Conservation (phyloP, 2,113 vertebrate genomes). For the Ameiurus melas region DNA sequence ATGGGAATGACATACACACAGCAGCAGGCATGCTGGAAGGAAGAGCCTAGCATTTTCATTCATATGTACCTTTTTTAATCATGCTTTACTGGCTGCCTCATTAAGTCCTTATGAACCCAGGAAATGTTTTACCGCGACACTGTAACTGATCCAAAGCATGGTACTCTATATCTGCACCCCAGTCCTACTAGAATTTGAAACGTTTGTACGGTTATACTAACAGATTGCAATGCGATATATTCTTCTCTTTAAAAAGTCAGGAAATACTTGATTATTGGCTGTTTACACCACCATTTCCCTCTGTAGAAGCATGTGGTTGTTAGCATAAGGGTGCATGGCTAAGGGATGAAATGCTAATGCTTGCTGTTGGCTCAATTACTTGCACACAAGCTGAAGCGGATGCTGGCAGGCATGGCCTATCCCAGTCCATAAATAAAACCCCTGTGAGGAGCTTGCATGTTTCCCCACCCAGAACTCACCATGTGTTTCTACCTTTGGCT, state of each 20-base stretch:
- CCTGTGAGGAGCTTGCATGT: constrained; percentile 52
- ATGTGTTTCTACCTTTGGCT: constrained; percentile 60
- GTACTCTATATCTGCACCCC: not conserved
- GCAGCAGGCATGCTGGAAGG: constrained; percentile 12
- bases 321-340: constrained; percentile 36
- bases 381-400: constrained; percentile 50
- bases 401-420: constrained; percentile 43
- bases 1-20: constrained; percentile 50
- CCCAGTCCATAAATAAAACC: constrained; percentile 59
- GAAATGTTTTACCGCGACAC: not conserved
- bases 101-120: not conserved
- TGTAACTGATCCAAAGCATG: not conserved
- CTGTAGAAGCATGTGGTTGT: constrained; percentile 44
- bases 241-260: not conserved
- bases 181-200: not conserved
- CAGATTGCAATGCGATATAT: not conserved
- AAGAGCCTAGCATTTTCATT: not conserved
- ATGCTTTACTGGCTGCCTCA: not conserved
- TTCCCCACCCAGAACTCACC: constrained; percentile 50
- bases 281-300: not conserved
- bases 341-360: constrained; percentile 46
- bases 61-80: not conserved
- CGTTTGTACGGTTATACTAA: not conserved
- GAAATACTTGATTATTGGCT: constrained; percentile 8
- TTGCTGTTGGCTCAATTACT: constrained; percentile 60